Evolutionary conservation across 2,797 vertebrate species (phyloP).

Genomic region (Amniataba percoides): DNA sequence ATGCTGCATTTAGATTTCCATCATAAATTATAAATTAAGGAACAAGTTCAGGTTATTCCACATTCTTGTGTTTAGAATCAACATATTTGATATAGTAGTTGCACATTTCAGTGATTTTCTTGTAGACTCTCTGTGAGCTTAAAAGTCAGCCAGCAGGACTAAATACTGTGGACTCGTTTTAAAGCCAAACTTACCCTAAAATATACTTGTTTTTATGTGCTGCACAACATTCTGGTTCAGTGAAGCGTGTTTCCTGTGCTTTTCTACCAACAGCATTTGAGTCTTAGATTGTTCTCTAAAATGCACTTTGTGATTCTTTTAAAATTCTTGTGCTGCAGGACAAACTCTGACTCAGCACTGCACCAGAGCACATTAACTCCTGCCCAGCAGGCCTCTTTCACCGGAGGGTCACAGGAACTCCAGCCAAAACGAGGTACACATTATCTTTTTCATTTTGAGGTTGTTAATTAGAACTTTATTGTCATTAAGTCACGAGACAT

Average conservation of each 20-base stretch:
- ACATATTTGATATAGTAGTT: background rate
- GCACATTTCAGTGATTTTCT: background rate
- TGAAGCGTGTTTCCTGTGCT: background rate
- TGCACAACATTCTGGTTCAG: background rate
- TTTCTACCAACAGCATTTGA: background rate
- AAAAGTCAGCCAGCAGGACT: background rate
- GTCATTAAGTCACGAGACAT: background rate
- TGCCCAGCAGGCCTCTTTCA: slow-evolving; percentile 87
- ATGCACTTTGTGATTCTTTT: background rate
- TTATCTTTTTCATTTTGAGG: background rate
- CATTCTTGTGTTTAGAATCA: background rate
- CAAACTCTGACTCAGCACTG: slow-evolving; percentile 95
- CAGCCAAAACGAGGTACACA: slow-evolving; percentile 92
- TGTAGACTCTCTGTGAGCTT: background rate
- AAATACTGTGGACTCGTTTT: background rate
- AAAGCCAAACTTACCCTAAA: background rate
- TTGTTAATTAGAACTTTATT: background rate
- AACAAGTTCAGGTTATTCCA: background rate
- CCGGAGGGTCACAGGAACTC: slow-evolving; percentile 89
- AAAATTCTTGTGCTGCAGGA: slow-evolving; percentile 80
- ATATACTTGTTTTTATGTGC: background rate
- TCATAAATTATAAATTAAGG: background rate
- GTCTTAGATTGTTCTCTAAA: background rate
- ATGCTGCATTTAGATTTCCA: background rate
- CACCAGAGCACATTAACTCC: slow-evolving; percentile 95